phyloP scores from a whole-genome alignment of 2,888 invertebrate genomes.

The Spicauda simplicius region DNA sequence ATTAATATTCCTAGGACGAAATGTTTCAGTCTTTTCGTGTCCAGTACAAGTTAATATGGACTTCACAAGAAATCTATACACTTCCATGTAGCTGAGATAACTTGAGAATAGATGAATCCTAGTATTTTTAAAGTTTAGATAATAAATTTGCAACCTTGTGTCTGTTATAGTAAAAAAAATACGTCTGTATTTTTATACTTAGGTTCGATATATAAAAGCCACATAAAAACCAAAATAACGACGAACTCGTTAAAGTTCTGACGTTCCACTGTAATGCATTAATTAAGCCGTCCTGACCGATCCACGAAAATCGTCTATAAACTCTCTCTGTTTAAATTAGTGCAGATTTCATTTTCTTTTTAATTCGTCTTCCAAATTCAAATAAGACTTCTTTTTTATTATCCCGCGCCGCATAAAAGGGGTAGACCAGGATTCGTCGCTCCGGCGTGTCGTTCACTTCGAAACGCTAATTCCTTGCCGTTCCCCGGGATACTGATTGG shows the following conservation, averaged over 20 bases:
- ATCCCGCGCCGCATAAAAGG: slow-evolving; percentile 75
- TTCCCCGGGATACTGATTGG: slow-evolving; percentile 78
- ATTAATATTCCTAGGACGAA: too few relatives aligned
- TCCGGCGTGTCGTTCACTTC: slow-evolving; percentile 65
- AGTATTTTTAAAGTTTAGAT: too few relatives aligned
- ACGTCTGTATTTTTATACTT: not conserved
- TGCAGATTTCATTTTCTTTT: slow-evolving; percentile 81
- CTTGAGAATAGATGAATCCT: too few relatives aligned
- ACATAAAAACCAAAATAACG: not conserved
- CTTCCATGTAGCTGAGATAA: too few relatives aligned
- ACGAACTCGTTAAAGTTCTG: slow-evolving; percentile 39
- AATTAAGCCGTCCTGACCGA: slow-evolving; percentile 73
- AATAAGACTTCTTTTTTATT: slow-evolving; percentile 81
- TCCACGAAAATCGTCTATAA: slow-evolving; percentile 75
- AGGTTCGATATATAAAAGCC: not conserved
- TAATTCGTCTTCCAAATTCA: slow-evolving; percentile 82
- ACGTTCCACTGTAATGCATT: slow-evolving; percentile 73
- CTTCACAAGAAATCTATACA: too few relatives aligned
- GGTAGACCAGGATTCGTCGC: slow-evolving; percentile 73
- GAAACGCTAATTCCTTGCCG: slow-evolving; percentile 76
- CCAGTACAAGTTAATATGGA: too few relatives aligned
- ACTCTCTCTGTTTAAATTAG: slow-evolving; percentile 78
- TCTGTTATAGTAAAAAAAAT: too few relatives aligned
- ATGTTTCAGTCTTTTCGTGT: too few relatives aligned
- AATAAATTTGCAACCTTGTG: too few relatives aligned